A percentile compares a stretch with the other conserved stretches of the same genome.
Conservation (phyloP, 2,797 vertebrate species). For the Yasuhikotakia modesta region DNA sequence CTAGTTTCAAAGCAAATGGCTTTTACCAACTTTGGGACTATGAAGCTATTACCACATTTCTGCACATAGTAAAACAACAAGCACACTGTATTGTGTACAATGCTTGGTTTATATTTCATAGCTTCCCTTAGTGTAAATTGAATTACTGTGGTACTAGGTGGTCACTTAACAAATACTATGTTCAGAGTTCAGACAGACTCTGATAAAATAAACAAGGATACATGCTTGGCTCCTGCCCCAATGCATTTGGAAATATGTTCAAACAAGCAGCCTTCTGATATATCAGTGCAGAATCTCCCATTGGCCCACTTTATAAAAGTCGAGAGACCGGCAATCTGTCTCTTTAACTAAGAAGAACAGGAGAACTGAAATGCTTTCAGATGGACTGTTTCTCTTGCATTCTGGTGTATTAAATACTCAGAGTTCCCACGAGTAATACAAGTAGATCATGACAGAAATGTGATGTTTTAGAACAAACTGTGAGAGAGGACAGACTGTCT, state of each 20-base stretch:
- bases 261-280: conserved; percentile 25
- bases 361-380: conserved; percentile 39
- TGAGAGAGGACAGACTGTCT: conserved; percentile 25
- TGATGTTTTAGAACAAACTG: conserved; percentile 33
- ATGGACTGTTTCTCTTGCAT: conserved; percentile 39
- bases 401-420: conserved; percentile 43
- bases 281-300: conserved; percentile 44
- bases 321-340: conserved; percentile 57
- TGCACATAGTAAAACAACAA: not conserved
- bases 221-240: conserved; percentile 27
- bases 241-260: conserved; percentile 42
- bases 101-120: conserved; percentile 4
- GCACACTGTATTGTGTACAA: not conserved
- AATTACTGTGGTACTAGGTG: conserved; percentile 31
- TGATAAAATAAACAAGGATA: conserved; percentile 31
- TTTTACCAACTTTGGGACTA: conserved; percentile 4
- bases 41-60: not conserved
- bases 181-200: conserved; percentile 6
- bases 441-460: conserved; percentile 43
- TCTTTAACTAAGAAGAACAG: conserved; percentile 45
- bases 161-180: conserved; percentile 14
- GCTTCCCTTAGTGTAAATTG: conserved; percentile 21
- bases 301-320: conserved; percentile 43
- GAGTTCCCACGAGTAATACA: conserved; percentile 18
- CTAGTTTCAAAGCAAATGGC: not conserved